Conservation (phyloP, 2,797 vertebrate genomes). For the Coluber constrictor region DNA sequence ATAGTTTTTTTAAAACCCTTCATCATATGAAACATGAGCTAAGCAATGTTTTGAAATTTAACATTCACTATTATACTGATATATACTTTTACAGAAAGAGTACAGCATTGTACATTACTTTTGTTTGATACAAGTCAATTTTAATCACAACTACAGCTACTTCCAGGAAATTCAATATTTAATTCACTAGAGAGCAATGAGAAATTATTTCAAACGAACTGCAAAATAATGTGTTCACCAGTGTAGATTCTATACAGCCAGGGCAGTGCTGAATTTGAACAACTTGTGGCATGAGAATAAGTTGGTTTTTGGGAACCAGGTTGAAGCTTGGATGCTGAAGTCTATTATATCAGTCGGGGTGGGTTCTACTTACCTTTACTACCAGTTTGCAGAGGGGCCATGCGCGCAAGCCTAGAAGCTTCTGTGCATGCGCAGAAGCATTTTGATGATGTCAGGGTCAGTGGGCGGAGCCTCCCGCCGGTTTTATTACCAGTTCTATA, state of each 20-base stretch:
- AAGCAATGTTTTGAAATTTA: background rate
- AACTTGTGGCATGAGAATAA: background rate
- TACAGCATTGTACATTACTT: conserved; percentile 6
- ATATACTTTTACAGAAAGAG: background rate
- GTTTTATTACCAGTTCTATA: too few species aligned
- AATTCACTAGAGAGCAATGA: background rate
- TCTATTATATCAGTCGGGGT: background rate
- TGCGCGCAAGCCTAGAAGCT: too few species aligned
- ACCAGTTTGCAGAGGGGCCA: too few species aligned
- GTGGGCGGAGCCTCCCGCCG: too few species aligned
- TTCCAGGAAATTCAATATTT: background rate
- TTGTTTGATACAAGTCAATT: conserved; percentile 11
- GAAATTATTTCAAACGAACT: conserved; percentile 14
- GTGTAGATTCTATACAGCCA: background rate
- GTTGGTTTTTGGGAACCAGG: background rate
- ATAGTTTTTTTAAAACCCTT: background rate
- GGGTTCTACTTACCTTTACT: too few species aligned
- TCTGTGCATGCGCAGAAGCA: too few species aligned
- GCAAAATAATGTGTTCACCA: conserved; percentile 25
- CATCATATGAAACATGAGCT: background rate
- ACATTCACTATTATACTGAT: conserved; percentile 6
- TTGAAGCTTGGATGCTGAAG: background rate
- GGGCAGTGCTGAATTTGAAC: background rate
- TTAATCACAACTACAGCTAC: conserved; percentile 33
- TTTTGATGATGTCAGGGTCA: too few species aligned